Evolutionary conservation across 2,113 vertebrate species (phyloP).

Genomic region (Globicephala melas): DNA sequence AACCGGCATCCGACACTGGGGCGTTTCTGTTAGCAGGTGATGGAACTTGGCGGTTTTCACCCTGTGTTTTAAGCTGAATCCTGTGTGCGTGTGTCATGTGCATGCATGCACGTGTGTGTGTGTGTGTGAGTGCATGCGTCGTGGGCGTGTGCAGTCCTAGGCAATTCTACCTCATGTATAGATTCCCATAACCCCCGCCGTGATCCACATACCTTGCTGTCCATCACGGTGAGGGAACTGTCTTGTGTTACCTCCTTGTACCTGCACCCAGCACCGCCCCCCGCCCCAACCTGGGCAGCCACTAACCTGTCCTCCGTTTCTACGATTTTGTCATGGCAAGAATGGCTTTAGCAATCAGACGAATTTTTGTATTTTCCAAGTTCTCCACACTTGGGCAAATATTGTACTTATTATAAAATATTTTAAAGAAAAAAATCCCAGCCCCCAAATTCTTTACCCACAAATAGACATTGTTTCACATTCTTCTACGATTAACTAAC

Average conservation of each 20-base stretch:
- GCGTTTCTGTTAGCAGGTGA: rapidly evolving
- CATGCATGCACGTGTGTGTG: too few relatives aligned
- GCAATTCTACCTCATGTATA: rapidly evolving
- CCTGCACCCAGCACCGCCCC: rapidly evolving
- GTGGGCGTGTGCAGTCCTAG: background rate
- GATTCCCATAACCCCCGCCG: background rate
- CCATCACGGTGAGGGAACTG: rapidly evolving
- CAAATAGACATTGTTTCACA: background rate
- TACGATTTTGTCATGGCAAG: background rate
- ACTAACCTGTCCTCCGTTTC: background rate
- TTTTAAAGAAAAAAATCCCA: background rate
- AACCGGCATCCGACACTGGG: rapidly evolving
- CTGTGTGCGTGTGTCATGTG: rapidly evolving
- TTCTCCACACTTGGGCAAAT: background rate
- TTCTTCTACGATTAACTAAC: rapidly evolving
- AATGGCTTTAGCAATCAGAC: background rate
- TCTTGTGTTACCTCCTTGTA: rapidly evolving
- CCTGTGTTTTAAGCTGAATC: background rate
- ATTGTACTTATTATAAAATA: background rate
- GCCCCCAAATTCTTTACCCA: background rate
- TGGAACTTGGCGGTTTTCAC: rapidly evolving
- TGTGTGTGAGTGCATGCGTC: background rate
- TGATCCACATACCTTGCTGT: rapidly evolving
- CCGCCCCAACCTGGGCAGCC: background rate
- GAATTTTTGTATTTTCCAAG: background rate